Evolutionary conservation across 2,888 invertebrate genomes (phyloP).

Genomic region (Thysanoteuthis rhombus): DNA sequence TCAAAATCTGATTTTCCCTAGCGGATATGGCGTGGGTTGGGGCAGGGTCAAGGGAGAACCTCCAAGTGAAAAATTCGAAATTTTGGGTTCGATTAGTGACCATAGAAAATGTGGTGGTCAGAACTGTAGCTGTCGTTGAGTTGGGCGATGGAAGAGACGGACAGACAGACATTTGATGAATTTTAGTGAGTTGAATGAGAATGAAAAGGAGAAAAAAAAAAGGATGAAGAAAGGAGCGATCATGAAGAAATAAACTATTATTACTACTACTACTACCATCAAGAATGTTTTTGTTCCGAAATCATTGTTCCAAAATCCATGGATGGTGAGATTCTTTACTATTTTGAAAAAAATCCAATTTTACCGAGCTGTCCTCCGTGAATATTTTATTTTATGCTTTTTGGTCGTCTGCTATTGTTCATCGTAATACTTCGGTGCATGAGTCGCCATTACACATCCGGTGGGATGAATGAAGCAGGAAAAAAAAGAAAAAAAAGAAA

Average conservation of each 20-base stretch:
- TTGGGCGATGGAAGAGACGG: no score
- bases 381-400: not conserved
- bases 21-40: no score
- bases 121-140: no score
- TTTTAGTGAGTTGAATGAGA: no score
- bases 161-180: no score
- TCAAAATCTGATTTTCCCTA: no score
- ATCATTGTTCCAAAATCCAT: not conserved
- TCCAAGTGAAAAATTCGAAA: no score
- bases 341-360: conserved; percentile 12
- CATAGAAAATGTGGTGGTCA: no score
- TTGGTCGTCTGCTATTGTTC: not conserved
- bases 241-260: not conserved
- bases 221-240: not conserved
- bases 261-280: no score
- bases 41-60: no score
- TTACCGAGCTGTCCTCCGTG: not conserved
- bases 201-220: not conserved
- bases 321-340: not conserved
- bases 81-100: no score
- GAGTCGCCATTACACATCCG: not conserved
- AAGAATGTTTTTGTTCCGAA: not conserved
- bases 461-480: not conserved
- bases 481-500: not conserved
- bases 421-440: not conserved